phyloP scores from a whole-genome alignment of 2,113 vertebrate genomes.

The Xiphias gladius region DNA sequence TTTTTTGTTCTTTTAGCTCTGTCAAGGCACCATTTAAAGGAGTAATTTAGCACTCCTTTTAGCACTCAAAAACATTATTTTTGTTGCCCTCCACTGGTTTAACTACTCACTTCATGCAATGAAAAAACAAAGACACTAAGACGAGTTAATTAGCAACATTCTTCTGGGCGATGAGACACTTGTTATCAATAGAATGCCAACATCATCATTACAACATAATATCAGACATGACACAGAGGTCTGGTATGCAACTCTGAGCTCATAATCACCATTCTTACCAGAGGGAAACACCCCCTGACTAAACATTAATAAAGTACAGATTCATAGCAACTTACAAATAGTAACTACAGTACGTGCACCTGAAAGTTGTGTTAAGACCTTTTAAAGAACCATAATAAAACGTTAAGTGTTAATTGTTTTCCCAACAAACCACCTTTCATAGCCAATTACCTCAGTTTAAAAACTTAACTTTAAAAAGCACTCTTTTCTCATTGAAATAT shows the following conservation, averaged over 20 bases:
- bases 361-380: no score
- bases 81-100: neutral
- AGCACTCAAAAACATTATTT: neutral
- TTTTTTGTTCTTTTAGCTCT: neutral
- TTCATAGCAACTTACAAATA: no score
- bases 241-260: neutral
- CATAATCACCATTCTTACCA: neutral
- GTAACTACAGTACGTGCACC: no score
- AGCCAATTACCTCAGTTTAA: neutral
- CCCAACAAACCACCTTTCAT: neutral
- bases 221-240: neutral
- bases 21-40: no score
- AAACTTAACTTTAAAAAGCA: neutral
- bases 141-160: neutral
- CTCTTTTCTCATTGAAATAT: neutral
- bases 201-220: neutral
- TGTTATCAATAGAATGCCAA: neutral
- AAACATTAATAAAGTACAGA: neutral
- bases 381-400: neutral
- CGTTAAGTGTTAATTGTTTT: neutral
- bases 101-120: no score
- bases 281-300: neutral
- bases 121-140: neutral
- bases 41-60: no score
- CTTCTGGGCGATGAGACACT: neutral